Conservation (phyloP, 2,113 vertebrate species). For the Gorilla gorilla region DNA sequence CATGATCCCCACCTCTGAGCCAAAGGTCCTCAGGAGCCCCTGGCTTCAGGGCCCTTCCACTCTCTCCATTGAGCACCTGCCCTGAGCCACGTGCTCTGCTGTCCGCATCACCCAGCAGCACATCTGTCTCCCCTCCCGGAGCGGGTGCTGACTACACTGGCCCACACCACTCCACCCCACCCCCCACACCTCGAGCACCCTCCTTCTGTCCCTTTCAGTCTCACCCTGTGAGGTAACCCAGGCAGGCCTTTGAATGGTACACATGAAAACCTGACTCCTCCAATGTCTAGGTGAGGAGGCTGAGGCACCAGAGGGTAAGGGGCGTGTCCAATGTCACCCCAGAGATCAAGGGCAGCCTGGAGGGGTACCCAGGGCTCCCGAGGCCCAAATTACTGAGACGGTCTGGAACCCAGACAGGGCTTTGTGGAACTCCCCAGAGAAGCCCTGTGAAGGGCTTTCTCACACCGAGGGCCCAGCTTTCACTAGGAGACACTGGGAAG, state of each 20-base stretch:
- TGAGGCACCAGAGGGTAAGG: background rate
- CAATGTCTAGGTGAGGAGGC: background rate
- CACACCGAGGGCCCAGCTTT: background rate
- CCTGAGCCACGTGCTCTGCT: background rate
- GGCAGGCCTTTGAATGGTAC: background rate
- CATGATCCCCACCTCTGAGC: background rate
- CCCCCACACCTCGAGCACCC: background rate
- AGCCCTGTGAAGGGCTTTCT: background rate
- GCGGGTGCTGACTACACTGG: rapidly evolving
- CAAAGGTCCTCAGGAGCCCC: background rate
- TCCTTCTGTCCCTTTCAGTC: background rate
- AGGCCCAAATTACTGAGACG: background rate
- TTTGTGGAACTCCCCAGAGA: background rate
- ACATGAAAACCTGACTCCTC: background rate
- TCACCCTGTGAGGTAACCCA: background rate
- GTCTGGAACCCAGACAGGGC: background rate
- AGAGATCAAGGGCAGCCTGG: background rate
- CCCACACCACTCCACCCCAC: background rate
- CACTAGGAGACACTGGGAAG: background rate
- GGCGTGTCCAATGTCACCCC: background rate
- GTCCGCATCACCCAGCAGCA: background rate
- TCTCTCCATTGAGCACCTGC: background rate
- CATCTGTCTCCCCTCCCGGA: background rate
- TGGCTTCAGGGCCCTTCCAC: background rate
- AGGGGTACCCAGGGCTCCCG: background rate